Evolutionary conservation across 2,888 invertebrate species (phyloP).

Genomic region (Trachelus tabidus): DNA sequence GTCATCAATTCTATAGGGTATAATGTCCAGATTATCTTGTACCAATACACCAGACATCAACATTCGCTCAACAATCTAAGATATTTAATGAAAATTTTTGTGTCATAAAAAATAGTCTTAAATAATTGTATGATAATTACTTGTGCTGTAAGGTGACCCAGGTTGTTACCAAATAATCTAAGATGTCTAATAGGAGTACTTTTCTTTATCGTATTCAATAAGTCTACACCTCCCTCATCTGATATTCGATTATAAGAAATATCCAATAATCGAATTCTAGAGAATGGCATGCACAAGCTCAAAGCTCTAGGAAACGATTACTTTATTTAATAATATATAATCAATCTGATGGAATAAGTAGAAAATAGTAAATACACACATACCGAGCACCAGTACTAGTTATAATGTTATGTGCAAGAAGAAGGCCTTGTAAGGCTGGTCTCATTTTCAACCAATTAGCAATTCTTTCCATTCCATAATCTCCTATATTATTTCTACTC

Average conservation of each 20-base stretch:
- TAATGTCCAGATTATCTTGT: slow-evolving; percentile 66
- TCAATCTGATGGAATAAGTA: background rate
- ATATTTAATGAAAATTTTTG: slow-evolving; percentile 2
- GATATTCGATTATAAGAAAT: slow-evolving; percentile 70
- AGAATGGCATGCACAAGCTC: slow-evolving; percentile 70
- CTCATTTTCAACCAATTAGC: slow-evolving; percentile 68
- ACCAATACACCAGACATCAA: slow-evolving; percentile 59
- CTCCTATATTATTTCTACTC: slow-evolving; percentile 72
- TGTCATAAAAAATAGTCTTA: background rate
- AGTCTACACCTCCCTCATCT: slow-evolving; percentile 68
- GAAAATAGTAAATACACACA: background rate
- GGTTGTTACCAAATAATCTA: slow-evolving; percentile 65
- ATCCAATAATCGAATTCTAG: slow-evolving; percentile 71
- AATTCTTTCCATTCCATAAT: slow-evolving; percentile 70
- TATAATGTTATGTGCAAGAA: slow-evolving; percentile 71
- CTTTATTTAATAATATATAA: background rate
- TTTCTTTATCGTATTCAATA: slow-evolving; percentile 72
- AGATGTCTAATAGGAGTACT: slow-evolving; percentile 63
- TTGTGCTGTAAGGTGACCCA: slow-evolving; percentile 55
- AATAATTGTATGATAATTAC: slow-evolving; percentile 37
- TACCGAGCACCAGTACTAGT: slow-evolving; percentile 70
- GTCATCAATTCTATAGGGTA: slow-evolving; percentile 63
- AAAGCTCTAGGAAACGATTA: slow-evolving; percentile 61
- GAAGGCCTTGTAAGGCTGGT: slow-evolving; percentile 68
- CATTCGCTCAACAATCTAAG: slow-evolving; percentile 63